Evolutionary conservation across 2,113 vertebrate species (phyloP), one percentile per base, ranked within the genome.

Genomic region (Lagopus leucura): DNA sequence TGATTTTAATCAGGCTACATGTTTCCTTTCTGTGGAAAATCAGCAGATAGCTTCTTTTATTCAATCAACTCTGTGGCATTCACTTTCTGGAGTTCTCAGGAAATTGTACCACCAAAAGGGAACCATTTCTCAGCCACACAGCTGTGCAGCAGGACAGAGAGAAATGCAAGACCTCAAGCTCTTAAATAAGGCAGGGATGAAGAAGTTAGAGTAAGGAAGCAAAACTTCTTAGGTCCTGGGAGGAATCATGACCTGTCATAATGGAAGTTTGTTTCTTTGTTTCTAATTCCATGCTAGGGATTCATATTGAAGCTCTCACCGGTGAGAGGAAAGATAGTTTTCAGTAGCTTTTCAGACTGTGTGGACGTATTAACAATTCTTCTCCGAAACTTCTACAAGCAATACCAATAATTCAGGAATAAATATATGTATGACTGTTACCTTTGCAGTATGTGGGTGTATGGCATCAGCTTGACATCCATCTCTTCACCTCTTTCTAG

Each of bases 1-100:
- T 76, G 54, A 76, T 83, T 94, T 64, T 67, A 86, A 36, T 36
- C 50, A 81, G 43, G 85, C 55, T 85, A 83, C 95, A 71, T 43
- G 52, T 18, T 76, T 88, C n/a, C 63, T 65, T 61, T 47, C 55
- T 25, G 20, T 65, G 30, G n/a, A 40, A 52, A 85, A 82, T 36
- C 45, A 75, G 77, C 42, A 66, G 48, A 82, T 67, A 84, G 42
- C 40, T 1, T 2, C 61, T 54, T 10, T 75, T 60, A 73, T 30
- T 65, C 52, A 20, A 45, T 79, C 13, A 65, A 42, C 1, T n/a
- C 34, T 28, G 10, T 10, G 70, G 21, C 4, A 42, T 27, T 93
- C n/a, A 7, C 0, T 3, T 67, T 30, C 25, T 82, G 60, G 57
- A 57, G 17, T 28, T 84, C 38, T 57, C 1, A 4, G 89, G 25